These are phyloP conservation scores for Enteromius unitaeniatus DNA, from an alignment of 2,797 vertebrate species.

Conservation along the genomic window DNA sequence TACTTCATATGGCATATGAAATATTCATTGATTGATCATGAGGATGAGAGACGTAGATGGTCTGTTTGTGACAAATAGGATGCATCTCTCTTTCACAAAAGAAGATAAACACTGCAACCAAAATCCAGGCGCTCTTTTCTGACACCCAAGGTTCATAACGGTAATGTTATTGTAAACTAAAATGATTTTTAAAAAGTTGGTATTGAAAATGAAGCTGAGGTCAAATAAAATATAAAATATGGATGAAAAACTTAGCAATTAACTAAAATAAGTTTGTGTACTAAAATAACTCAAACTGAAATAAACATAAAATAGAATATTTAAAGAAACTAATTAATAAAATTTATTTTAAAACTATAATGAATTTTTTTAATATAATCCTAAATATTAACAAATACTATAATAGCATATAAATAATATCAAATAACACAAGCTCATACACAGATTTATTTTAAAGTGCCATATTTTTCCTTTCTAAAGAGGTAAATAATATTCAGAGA, in stretches of 20 bases:
- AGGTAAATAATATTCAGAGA: neutral
- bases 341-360: neutral
- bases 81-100: slow-evolving; percentile 37
- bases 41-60: slow-evolving; percentile 22
- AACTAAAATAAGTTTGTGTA: neutral
- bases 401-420: neutral
- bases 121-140: slow-evolving; percentile 13
- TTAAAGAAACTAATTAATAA: neutral
- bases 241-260: neutral
- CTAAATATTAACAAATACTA: neutral
- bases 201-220: neutral
- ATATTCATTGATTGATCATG: slow-evolving; percentile 52
- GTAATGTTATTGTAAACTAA: neutral
- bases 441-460: neutral
- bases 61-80: slow-evolving; percentile 53
- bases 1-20: slow-evolving; percentile 56
- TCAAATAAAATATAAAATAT: neutral
- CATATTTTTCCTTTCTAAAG: neutral
- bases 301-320: neutral
- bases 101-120: slow-evolving; percentile 33
- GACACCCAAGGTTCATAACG: neutral
- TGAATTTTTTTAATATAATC: too few species aligned
- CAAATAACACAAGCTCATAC: neutral
- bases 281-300: neutral
- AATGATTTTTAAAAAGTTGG: neutral